These are phyloP conservation scores for Notarius lentiginosus DNA, from an alignment of 2,113 vertebrate species.

Conservation along the genomic window DNA sequence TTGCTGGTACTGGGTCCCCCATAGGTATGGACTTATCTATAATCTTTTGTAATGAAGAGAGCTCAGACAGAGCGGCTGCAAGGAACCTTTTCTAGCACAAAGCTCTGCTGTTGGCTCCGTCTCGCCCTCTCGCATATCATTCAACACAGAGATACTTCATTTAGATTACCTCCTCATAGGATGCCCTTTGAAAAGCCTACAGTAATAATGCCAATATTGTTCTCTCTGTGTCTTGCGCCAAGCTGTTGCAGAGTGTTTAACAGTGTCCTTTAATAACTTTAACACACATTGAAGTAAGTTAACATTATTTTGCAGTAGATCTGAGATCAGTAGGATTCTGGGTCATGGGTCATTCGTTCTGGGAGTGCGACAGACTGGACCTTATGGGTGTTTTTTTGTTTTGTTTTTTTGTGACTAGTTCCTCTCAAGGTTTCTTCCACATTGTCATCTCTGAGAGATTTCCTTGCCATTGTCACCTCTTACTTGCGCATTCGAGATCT, in stretches of 20 bases:
- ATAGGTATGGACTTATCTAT: constrained; percentile 9
- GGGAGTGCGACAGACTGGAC: not conserved
- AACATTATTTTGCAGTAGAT: not conserved
- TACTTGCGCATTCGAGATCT: not conserved
- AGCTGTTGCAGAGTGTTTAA: not conserved
- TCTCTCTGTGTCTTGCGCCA: not conserved
- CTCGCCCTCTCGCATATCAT: not conserved
- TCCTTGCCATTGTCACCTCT: not conserved
- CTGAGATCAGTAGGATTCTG: not conserved
- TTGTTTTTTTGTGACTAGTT: not conserved
- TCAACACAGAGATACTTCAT: constrained; percentile 36
- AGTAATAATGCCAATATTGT: constrained; percentile 8
- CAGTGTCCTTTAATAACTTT: not conserved
- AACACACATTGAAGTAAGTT: not conserved
- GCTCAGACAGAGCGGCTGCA: not conserved
- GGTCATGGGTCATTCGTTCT: constrained; percentile 5
- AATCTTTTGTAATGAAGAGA: constrained; percentile 23
- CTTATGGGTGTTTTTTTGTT: not conserved
- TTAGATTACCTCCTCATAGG: constrained; percentile 27
- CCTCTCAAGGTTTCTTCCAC: not conserved
- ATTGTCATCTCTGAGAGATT: not conserved
- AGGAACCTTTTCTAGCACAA: constrained; percentile 20
- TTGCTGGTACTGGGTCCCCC: not conserved
- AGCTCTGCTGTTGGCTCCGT: constrained; percentile 12
- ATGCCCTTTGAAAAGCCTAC: not conserved